These are phyloP conservation scores for Plemyria rubiginata DNA, from an alignment of 2,888 invertebrate species.

Conservation along the genomic window DNA sequence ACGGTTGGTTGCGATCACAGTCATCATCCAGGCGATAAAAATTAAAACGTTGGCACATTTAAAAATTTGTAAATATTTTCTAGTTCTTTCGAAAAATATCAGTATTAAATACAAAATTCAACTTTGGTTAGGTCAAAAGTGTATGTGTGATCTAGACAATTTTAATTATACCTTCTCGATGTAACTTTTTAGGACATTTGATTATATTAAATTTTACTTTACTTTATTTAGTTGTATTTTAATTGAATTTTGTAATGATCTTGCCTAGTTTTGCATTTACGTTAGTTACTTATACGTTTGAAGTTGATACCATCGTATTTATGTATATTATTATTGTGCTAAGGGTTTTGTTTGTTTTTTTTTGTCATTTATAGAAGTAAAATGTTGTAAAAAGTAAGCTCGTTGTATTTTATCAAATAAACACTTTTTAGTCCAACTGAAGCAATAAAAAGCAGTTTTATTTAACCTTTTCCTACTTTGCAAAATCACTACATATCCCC, in stretches of 20 bases:
- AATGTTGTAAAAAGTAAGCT: conserved; percentile 86
- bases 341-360: conserved; percentile 84
- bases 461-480: conserved; percentile 48
- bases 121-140: conserved; percentile 84
- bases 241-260: conserved; percentile 73
- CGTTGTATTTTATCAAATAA: conserved; percentile 86
- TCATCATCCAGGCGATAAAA: conserved; percentile 77
- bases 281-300: conserved; percentile 81
- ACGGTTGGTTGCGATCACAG: conserved; percentile 82
- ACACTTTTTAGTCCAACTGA: conserved; percentile 86
- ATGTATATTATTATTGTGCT: conserved; percentile 83
- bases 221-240: conserved; percentile 69
- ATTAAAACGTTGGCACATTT: conserved; percentile 72
- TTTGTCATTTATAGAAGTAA: conserved; percentile 84
- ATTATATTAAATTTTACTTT: conserved; percentile 61
- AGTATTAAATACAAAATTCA: conserved; percentile 85
- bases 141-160: conserved; percentile 82
- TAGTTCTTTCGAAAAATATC: conserved; percentile 84
- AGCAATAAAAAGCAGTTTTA: conserved; percentile 78
- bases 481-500: too few relatives aligned
- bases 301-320: conserved; percentile 84
- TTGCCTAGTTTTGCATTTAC: conserved; percentile 85
- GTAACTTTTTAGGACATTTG: conserved; percentile 66
- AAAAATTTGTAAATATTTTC: conserved; percentile 81
- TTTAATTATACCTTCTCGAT: conserved; percentile 75